Percentiles rank a stretch among this genome's conserved stretches.
Evolutionary conservation across 2,113 vertebrate species (phyloP).

Genomic region (Tachysurus fulvidraco): DNA sequence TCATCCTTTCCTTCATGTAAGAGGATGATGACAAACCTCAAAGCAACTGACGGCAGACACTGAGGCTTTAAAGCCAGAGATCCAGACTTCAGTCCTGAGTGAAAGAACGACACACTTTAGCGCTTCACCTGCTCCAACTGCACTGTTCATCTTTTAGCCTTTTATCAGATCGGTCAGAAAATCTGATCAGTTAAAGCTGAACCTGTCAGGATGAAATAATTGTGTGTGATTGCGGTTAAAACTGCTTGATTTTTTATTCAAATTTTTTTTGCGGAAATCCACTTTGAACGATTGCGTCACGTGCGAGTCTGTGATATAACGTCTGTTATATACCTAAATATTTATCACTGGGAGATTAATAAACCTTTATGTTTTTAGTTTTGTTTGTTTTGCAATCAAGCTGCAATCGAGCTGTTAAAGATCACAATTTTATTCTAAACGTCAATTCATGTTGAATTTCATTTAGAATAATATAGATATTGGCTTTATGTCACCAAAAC

Average conservation of each 20-base stretch:
- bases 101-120: neutral
- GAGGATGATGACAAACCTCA: neutral
- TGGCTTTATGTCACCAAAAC: neutral
- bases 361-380: neutral
- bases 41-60: neutral
- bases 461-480: neutral
- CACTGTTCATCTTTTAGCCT: neutral
- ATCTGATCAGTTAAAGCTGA: neutral
- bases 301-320: no score
- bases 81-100: slow-evolving; percentile 15
- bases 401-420: neutral
- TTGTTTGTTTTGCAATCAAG: neutral
- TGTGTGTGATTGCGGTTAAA: no score
- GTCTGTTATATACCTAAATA: neutral
- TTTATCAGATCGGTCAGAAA: neutral
- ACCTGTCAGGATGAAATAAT: no score
- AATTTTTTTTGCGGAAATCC: no score
- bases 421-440: neutral
- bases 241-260: no score
- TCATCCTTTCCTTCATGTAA: neutral
- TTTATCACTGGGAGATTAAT: neutral
- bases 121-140: neutral
- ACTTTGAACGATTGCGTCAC: no score
- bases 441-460: neutral
- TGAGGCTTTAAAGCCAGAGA: neutral